Evolutionary conservation across 2,113 vertebrate species (phyloP).

Genomic region (Ceuthmochares aereus): DNA sequence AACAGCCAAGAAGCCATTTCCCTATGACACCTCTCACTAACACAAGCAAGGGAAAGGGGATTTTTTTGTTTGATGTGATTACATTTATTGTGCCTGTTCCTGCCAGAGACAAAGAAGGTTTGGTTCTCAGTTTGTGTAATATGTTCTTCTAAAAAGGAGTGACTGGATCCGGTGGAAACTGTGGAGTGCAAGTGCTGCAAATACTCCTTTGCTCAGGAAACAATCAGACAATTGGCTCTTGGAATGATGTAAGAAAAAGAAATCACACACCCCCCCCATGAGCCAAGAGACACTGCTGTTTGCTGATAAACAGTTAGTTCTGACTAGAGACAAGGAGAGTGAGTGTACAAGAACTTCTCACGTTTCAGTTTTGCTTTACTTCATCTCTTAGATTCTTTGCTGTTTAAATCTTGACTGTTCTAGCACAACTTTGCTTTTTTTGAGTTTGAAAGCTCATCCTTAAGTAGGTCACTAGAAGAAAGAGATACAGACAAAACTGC

Average conservation of each 20-base stretch:
- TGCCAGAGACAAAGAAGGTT: background rate
- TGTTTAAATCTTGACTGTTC: background rate
- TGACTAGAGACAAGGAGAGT: background rate
- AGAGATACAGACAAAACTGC: background rate
- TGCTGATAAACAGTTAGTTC: background rate
- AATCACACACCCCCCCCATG: background rate
- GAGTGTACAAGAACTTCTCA: background rate
- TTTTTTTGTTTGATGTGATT: background rate
- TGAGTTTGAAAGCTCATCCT: background rate
- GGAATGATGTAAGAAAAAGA: background rate
- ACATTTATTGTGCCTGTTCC: background rate
- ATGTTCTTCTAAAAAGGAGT: background rate
- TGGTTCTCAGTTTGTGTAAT: background rate
- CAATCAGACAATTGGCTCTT: background rate
- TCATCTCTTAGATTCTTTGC: background rate
- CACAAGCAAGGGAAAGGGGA: background rate
- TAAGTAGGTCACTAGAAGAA: background rate
- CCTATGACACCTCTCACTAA: background rate
- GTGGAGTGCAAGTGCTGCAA: background rate
- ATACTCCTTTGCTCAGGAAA: background rate
- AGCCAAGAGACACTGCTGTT: background rate
- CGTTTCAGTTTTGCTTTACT: background rate
- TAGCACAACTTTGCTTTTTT: background rate
- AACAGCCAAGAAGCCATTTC: background rate
- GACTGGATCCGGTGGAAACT: background rate